Conservation (phyloP, 2,113 vertebrate genomes). For the Cyrtonyx montezumae region DNA sequence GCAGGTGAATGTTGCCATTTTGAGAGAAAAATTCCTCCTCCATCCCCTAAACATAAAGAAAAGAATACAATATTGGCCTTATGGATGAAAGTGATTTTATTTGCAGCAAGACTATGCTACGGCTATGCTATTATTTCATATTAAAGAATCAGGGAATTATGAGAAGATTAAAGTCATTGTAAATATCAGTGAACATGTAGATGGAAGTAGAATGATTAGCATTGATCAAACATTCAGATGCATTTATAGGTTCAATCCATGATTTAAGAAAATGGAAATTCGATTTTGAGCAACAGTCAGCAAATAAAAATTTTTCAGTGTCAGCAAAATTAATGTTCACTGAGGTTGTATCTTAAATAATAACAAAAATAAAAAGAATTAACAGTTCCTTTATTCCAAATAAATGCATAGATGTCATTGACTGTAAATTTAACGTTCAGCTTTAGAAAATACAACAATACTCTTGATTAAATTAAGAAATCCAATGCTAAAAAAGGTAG, state of each 20-base stretch:
- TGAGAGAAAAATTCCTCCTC: background rate
- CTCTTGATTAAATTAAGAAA: background rate
- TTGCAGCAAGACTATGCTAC: background rate
- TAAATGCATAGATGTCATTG: background rate
- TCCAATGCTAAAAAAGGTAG: background rate
- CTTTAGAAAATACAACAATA: background rate
- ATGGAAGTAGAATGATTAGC: background rate
- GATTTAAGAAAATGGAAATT: background rate
- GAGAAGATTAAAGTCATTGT: background rate
- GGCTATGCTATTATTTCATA: background rate
- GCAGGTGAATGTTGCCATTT: background rate
- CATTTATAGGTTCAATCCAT: background rate
- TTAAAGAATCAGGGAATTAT: background rate
- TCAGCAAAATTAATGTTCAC: background rate
- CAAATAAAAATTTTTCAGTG: background rate
- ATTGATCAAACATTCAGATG: background rate
- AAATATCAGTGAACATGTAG: background rate
- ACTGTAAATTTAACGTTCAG: background rate
- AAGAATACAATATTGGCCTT: background rate
- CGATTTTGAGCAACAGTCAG: background rate
- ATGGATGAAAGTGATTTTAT: background rate
- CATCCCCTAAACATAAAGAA: background rate
- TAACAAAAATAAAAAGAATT: background rate
- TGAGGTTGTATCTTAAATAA: background rate
- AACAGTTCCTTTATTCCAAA: background rate